A percentile compares a stretch with the other conserved stretches of the same genome.
phyloP scores from a whole-genome alignment of 2,888 invertebrate genomes.

The Mimas tiliae region DNA sequence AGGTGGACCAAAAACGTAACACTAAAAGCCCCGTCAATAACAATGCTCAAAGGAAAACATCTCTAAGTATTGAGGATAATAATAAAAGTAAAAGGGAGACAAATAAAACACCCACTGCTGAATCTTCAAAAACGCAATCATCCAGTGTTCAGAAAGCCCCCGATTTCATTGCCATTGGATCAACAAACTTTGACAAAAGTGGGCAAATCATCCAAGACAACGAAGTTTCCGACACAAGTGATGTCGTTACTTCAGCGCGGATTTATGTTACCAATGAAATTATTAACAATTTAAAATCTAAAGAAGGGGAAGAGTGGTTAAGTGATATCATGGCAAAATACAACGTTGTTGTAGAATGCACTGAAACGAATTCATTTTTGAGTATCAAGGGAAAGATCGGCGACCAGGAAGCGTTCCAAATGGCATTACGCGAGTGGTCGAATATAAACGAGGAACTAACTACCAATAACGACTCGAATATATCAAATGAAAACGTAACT shows the following conservation, averaged over 20 bases:
- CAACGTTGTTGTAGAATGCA: constrained; percentile 64
- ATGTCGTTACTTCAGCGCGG: constrained; percentile 71
- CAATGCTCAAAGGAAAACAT: constrained; percentile 46
- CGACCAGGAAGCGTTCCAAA: constrained; percentile 82
- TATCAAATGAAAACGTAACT: constrained; percentile 29
- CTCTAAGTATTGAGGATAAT: constrained; percentile 40
- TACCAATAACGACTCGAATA: constrained; percentile 42
- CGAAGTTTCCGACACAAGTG: constrained; percentile 76
- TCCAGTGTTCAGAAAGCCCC: constrained; percentile 48
- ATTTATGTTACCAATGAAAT: constrained; percentile 80
- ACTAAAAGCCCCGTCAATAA: constrained; percentile 43
- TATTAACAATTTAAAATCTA: constrained; percentile 72
- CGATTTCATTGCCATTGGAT: constrained; percentile 61
- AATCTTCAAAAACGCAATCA: constrained; percentile 32
- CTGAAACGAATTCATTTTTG: constrained; percentile 66
- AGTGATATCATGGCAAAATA: constrained; percentile 58
- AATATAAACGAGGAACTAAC: constrained; percentile 40
- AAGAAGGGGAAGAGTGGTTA: constrained; percentile 77
- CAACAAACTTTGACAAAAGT: constrained; percentile 66
- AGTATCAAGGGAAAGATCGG: constrained; percentile 76
- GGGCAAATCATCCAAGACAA: constrained; percentile 78
- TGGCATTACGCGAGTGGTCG: constrained; percentile 72
- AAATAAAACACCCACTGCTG: constrained; percentile 38
- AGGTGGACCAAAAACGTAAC: constrained; percentile 41
- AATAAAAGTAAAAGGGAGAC: constrained; percentile 39